Evolutionary conservation across 2,888 invertebrate species (phyloP).

Genomic region (Lomographa bimaculata): DNA sequence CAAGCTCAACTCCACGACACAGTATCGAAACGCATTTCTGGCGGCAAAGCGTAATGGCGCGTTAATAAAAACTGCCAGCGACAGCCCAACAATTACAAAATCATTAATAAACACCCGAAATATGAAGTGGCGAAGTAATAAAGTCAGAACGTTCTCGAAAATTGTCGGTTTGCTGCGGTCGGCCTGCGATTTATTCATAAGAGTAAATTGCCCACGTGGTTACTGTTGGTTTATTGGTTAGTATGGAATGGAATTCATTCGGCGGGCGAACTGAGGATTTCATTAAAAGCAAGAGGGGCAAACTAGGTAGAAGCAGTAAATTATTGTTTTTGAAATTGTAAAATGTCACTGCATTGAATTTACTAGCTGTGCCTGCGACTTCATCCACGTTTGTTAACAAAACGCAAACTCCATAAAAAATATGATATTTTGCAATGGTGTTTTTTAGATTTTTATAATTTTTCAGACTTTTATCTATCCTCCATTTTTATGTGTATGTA

Average conservation of each 20-base stretch:
- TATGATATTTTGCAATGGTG: no score
- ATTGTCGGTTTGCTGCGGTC: constrained; percentile 44
- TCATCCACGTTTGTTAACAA: no score
- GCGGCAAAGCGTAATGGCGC: constrained; percentile 44
- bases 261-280: constrained; percentile 1
- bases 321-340: no score
- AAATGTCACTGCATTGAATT: no score
- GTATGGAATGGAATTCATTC: constrained; percentile 6
- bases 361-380: no score
- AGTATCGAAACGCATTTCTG: constrained; percentile 18
- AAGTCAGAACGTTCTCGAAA: constrained; percentile 47
- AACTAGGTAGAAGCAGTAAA: no score
- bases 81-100: constrained; percentile 68
- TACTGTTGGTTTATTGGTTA: constrained; percentile 37
- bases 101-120: constrained; percentile 70
- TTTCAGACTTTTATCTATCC: no score
- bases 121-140: constrained; percentile 69
- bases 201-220: constrained; percentile 58
- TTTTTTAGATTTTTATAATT: no score
- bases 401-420: no score
- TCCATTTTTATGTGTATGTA: no score
- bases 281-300: not conserved
- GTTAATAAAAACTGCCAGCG: constrained; percentile 56
- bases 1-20: constrained; percentile 9
- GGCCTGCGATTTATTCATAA: constrained; percentile 51